Base-by-base conservation (phyloP, 2,113 vertebrate genomes). In the Dicerorhinus sumatrensis region DNA sequence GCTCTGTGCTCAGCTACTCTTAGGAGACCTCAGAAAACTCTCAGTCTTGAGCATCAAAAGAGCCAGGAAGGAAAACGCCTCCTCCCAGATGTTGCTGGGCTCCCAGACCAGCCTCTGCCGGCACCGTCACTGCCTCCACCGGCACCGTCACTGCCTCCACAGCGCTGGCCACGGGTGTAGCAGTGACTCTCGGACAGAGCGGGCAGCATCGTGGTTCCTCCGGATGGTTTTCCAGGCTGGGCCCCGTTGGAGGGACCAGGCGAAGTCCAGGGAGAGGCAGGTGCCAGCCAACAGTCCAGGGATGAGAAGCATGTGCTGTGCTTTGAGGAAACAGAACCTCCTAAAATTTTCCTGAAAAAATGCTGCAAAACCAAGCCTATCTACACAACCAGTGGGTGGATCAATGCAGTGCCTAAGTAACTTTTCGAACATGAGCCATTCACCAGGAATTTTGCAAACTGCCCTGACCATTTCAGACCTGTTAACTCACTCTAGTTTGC, bases 11-110 rank as follows among this genome's bases (percentile, higher is more conserved):
- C 84, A 89, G 80, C 83, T 58, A 84, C 36, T 82, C 97, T 75
- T 76, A 39, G 67, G 77, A 96, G 97, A 77, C 79, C 93, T 85
- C 58, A 97, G 92, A 60, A 97, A 96, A 95, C 89, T 94, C 87
- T 88, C 63, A 89, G 81, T 96, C 97, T 91, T 25, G 84, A 96
- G 70, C 70, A 93, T 87, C 72, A 96, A 79, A 92, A 93, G 89
- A 65, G 92, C 82, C 51, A 62, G 72, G 91, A 70, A 39, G 79
- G 93, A 83, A 54, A 97, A 77, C 58, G 73, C 95, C 94, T 97
- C 96, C 93, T 90, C 89, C 94, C 16, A 75, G 63, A 62, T 54
- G 5, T 18, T 63, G 4, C 18, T n/a, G 95, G 95, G 94, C 93
- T 75, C 27, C 3, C 21, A 91, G 36, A 56, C 54, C 90, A 54